A percentile compares a stretch with the other conserved stretches of the same genome.
Evolutionary conservation across 2,797 vertebrate species (phyloP).

Genomic region (Anas bernieri): DNA sequence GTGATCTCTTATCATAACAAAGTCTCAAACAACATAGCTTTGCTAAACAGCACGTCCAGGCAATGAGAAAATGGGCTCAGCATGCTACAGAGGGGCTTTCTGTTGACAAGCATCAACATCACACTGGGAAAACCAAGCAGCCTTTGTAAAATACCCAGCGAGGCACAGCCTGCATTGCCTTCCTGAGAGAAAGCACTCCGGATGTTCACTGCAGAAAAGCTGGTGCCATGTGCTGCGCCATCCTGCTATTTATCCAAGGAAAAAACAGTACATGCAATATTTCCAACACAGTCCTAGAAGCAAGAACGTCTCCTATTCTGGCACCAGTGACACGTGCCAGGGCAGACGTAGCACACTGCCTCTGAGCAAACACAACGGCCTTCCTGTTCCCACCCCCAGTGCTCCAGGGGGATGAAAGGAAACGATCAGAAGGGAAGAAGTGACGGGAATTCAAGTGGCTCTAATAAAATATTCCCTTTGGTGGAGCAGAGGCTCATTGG

Average conservation of each 20-base stretch:
- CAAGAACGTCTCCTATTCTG: not conserved
- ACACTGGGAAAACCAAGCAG: rapidly evolving
- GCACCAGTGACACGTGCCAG: rapidly evolving
- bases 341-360: not conserved
- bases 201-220: not conserved
- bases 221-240: not conserved
- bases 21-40: not conserved
- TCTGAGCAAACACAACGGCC: not conserved
- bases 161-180: rapidly evolving
- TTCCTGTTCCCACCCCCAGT: not conserved
- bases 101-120: not conserved
- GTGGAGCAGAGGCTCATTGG: conserved; percentile 29
- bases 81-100: not conserved
- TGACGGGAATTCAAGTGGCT: not conserved
- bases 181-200: not conserved
- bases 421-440: conserved; percentile 46
- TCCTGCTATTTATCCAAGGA: not conserved
- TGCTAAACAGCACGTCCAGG: not conserved
- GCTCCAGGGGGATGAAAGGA: not conserved
- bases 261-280: not conserved
- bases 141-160: not conserved
- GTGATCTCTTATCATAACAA: not conserved
- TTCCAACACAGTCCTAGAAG: not conserved
- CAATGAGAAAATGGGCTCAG: not conserved
- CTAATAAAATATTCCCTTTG: conserved; percentile 67